A percentile compares a stretch with the other conserved stretches of the same genome.
These are phyloP conservation scores for Aplysina aerophoba DNA, from an alignment of 37 sponge, comb jelly and placozoan species.

Conservation along the genomic window DNA sequence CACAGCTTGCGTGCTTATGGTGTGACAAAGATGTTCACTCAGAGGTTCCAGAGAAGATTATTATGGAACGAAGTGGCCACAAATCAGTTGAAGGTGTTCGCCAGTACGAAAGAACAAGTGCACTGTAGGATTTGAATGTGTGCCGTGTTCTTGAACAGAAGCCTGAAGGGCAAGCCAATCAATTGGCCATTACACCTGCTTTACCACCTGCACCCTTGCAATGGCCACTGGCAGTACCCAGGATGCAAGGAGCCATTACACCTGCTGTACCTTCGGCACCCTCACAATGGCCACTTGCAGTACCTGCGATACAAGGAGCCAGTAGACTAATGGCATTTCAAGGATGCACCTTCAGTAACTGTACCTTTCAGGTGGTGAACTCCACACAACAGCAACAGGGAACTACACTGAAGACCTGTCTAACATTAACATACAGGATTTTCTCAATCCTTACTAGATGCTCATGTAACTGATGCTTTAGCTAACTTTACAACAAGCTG, in stretches of 20 bases:
- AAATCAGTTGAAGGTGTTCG: constrained; percentile 1
- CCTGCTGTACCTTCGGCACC: neutral
- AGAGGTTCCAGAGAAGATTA: constrained; percentile 8
- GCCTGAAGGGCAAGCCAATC: neutral
- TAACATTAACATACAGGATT: too few relatives aligned
- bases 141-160: neutral
- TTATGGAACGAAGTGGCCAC: constrained; percentile 35
- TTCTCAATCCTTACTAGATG: too few relatives aligned
- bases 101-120: constrained; percentile 10
- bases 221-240: neutral
- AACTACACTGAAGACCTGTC: too few relatives aligned
- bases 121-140: too few relatives aligned
- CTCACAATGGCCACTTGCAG: neutral
- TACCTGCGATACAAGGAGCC: neutral
- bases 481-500: too few relatives aligned
- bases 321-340: neutral
- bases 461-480: too few relatives aligned
- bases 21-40: constrained; percentile 27
- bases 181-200: neutral
- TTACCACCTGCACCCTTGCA: neutral
- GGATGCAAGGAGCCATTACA: neutral
- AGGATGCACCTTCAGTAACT: constrained; percentile 30
- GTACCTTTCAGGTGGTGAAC: constrained; percentile 13
- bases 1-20: constrained; percentile 28
- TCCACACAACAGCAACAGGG: neutral